A percentile compares a stretch with the other conserved stretches of the same genome.
Evolutionary conservation across 2,113 vertebrate genomes (phyloP).

Genomic region (Oenanthe oenanthe): DNA sequence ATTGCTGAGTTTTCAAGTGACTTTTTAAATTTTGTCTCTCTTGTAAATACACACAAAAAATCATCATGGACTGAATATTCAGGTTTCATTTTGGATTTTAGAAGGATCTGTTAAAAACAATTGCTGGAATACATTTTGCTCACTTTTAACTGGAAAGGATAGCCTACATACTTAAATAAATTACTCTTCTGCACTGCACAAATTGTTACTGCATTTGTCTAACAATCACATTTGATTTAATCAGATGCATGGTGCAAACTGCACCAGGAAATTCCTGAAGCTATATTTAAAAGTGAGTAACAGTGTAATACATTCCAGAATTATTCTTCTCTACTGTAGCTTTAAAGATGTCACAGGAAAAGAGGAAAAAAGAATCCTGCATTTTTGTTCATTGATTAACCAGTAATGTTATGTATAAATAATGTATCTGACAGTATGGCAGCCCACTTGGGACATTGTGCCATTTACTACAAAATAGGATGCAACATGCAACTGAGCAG

Average conservation of each 20-base stretch:
- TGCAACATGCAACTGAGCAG: constrained; percentile 80
- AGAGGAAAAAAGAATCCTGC: constrained; percentile 45
- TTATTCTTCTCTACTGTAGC: constrained; percentile 53
- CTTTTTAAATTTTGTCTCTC: background rate
- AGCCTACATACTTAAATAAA: constrained; percentile 46
- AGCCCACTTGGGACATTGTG: constrained; percentile 81
- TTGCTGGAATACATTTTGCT: background rate
- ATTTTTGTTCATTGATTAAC: constrained; percentile 84
- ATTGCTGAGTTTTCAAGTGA: background rate
- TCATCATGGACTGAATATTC: background rate
- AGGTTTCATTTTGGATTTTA: background rate
- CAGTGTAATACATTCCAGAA: background rate
- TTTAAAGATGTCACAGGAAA: constrained; percentile 73
- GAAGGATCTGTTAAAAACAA: background rate
- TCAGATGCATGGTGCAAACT: constrained; percentile 5
- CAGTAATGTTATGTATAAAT: constrained; percentile 86
- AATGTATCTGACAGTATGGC: constrained; percentile 84
- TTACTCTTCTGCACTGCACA: constrained; percentile 49
- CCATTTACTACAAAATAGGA: constrained; percentile 85
- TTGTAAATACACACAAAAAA: constrained; percentile 2
- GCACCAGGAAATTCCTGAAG: constrained; percentile 25
- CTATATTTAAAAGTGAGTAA: constrained; percentile 43
- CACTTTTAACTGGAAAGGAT: constrained; percentile 4
- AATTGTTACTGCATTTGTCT: constrained; percentile 45
- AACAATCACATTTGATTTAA: constrained; percentile 62